Evolutionary conservation across 2,113 vertebrate species (phyloP).

Genomic region (Python bivittatus): DNA sequence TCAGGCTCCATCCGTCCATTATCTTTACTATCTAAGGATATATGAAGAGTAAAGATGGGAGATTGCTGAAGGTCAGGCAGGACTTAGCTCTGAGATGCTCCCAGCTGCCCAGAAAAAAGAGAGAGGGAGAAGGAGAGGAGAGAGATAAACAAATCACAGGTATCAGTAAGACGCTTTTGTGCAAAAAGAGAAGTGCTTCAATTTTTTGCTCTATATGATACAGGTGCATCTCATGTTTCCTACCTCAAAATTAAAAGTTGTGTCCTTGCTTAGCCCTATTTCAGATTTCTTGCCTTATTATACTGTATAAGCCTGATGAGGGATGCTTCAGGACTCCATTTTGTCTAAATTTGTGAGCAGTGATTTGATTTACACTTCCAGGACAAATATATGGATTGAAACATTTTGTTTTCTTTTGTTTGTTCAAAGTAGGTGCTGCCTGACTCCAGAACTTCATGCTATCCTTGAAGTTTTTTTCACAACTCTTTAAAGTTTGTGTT

Average conservation of each 20-base stretch:
- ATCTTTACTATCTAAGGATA: neutral
- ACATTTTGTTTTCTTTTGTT: too few species aligned
- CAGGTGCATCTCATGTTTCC: neutral
- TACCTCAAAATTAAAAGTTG: neutral
- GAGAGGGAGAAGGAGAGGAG: too few species aligned
- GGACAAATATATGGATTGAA: neutral
- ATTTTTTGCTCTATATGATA: neutral
- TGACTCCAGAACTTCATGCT: neutral
- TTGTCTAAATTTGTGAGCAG: neutral
- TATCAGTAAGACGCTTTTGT: neutral
- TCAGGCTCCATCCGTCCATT: neutral
- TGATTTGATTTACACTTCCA: neutral
- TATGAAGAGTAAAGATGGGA: neutral
- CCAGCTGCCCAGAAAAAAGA: neutral
- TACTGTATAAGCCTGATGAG: neutral
- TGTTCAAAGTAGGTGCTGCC: too few species aligned
- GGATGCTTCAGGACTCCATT: neutral
- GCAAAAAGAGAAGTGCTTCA: neutral
- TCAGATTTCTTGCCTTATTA: neutral
- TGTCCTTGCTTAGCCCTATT: neutral
- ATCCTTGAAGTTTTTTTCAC: neutral
- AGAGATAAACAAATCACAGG: neutral
- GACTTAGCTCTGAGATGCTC: neutral
- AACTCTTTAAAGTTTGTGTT: too few species aligned
- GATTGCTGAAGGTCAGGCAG: neutral